Conservation (phyloP, 2,797 vertebrate genomes). For the Sciaenops ocellatus region DNA sequence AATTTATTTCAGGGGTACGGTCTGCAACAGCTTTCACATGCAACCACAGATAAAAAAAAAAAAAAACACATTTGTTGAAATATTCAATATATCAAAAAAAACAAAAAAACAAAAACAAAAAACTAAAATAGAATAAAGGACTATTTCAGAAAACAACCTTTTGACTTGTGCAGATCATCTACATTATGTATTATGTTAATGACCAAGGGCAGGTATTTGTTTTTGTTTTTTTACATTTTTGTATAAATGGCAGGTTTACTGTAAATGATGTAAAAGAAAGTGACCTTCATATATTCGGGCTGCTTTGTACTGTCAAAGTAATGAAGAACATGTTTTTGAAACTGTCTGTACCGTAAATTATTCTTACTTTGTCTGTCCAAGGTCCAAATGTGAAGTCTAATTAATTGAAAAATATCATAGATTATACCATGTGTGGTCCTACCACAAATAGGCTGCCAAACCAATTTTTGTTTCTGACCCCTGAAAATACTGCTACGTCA, state of each 20-base stretch:
- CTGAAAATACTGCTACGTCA: conserved; percentile 17
- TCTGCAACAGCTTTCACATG: conserved; percentile 25
- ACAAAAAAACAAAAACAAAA: background rate
- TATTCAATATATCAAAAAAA: background rate
- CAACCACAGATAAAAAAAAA: background rate
- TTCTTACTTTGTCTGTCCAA: background rate
- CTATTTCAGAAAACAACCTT: background rate
- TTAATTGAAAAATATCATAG: conserved; percentile 26
- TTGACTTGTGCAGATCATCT: background rate
- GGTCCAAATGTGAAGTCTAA: conserved; percentile 21
- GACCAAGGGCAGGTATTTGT: background rate
- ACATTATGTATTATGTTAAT: background rate
- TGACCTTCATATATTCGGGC: conserved; percentile 5
- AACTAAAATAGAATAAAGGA: background rate
- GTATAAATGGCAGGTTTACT: background rate
- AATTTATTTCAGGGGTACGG: conserved; percentile 40
- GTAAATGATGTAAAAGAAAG: background rate
- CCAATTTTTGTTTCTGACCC: conserved; percentile 25
- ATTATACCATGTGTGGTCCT: conserved; percentile 38
- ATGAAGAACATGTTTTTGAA: conserved; percentile 12
- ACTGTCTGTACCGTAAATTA: conserved; percentile 17
- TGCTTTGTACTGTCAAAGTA: conserved; percentile 9
- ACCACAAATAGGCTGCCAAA: conserved; percentile 14
- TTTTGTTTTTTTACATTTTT: background rate
- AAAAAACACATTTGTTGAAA: conserved; percentile 17